Base-by-base conservation (phyloP, 23 tunicate species). In the Clavelina lepadiformis region DNA sequence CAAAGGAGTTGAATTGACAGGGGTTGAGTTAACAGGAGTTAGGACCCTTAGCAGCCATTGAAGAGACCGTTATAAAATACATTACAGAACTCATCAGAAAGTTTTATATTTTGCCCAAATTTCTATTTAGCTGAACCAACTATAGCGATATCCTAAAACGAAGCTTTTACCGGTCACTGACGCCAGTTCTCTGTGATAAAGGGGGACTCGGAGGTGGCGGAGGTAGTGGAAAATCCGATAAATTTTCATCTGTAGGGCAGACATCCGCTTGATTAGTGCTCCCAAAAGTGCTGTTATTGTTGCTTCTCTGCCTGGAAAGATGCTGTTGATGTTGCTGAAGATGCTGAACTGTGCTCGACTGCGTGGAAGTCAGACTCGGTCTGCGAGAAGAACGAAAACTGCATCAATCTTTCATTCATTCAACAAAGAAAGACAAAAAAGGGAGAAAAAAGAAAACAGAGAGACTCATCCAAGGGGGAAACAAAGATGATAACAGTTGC, bases 81-180 rank as follows among this genome's bases (percentile, higher is more conserved):
- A n/a, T n/a, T n/a, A n/a, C n/a, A n/a, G n/a, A n/a, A n/a, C n/a
- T n/a, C n/a, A n/a, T n/a, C n/a, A n/a, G n/a, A n/a, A n/a, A n/a
- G n/a, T n/a, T n/a, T n/a, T n/a, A n/a, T n/a, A n/a, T n/a, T n/a
- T n/a, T n/a, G n/a, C n/a, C n/a, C n/a, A n/a, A n/a, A n/a, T n/a
- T n/a, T n/a, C n/a, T n/a, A n/a, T n/a, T n/a, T n/a, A n/a, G n/a
- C n/a, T n/a, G n/a, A n/a, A n/a, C n/a, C n/a, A n/a, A n/a, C n/a
- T n/a, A n/a, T n/a, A n/a, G n/a, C n/a, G n/a, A n/a, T n/a, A n/a
- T n/a, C n/a, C n/a, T n/a, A n/a, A n/a, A n/a, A n/a, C n/a, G n/a
- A n/a, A n/a, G n/a, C n/a, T n/a, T n/a, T n/a, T n/a, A 83, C 91
- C 77, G 68, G 65, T 83, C 91, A 38, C 91, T 83, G 25, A 75